phyloP scores from a whole-genome alignment of 1,140 invertebrate species.

The Thereuonema tuberculata region DNA sequence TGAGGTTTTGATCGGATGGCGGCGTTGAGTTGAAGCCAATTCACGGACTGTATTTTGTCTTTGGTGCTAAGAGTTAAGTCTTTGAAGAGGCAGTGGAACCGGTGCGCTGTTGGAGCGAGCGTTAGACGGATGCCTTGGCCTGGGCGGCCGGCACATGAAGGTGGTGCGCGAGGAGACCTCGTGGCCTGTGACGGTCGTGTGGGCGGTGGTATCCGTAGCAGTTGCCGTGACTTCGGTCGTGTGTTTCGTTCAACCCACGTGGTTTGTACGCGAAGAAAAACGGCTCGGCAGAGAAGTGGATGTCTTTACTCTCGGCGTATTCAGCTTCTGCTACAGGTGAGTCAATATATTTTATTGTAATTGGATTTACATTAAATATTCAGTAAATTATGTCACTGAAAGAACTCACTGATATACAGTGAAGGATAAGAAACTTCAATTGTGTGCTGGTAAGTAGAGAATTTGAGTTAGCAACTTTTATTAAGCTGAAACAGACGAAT shows the following conservation, averaged over 20 bases:
- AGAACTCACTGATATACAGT: too few species aligned
- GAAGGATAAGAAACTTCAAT: too few species aligned
- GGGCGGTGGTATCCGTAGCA: conserved; percentile 27
- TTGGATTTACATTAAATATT: too few species aligned
- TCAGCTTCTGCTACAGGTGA: conserved; percentile 17
- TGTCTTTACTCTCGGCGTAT: conserved; percentile 21
- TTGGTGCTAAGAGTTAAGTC: background rate
- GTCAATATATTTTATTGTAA: too few species aligned
- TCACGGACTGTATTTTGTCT: background rate
- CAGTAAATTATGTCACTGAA: too few species aligned
- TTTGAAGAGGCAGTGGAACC: background rate
- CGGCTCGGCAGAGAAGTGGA: conserved; percentile 13
- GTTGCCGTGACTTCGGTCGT: conserved; percentile 24
- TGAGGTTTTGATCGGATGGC: background rate
- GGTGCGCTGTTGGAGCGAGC: background rate
- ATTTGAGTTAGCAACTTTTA: too few species aligned
- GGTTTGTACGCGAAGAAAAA: conserved; percentile 24
- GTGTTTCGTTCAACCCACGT: conserved; percentile 27
- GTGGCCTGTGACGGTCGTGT: conserved; percentile 21
- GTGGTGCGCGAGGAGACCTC: conserved; percentile 9
- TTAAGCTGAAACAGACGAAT: too few species aligned
- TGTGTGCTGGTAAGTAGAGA: too few species aligned
- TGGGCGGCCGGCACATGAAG: background rate
- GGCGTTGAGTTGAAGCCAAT: background rate
- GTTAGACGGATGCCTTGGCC: background rate